Percentiles rank a stretch among this genome's conserved stretches.
These are phyloP conservation scores for Nycticorax nycticorax DNA, from an alignment of 2,113 vertebrate genomes.

Conservation along the genomic window DNA sequence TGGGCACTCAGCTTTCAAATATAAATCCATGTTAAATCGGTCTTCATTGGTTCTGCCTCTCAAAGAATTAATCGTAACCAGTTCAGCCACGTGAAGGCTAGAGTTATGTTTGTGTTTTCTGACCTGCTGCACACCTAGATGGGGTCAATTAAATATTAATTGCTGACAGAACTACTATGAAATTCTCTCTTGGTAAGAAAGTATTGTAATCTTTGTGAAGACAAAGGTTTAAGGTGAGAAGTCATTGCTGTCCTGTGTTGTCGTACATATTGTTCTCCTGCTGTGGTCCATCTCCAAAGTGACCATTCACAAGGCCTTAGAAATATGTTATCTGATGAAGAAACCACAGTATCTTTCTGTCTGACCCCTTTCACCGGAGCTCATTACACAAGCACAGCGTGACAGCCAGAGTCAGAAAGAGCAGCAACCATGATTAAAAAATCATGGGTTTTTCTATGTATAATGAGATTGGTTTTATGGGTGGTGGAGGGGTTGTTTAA, in stretches of 20 bases:
- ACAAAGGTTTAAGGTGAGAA: background rate
- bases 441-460: background rate
- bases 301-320: background rate
- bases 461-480: background rate
- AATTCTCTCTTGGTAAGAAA: background rate
- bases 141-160: background rate
- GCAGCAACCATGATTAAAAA: background rate
- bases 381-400: background rate
- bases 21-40: background rate
- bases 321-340: background rate
- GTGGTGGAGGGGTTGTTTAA: background rate
- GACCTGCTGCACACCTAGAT: background rate
- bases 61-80: background rate
- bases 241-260: background rate
- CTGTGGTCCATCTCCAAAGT: background rate
- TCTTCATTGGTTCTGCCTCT: background rate
- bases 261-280: background rate
- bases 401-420: background rate
- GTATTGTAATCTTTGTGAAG: background rate
- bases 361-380: background rate
- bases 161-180: background rate
- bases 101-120: background rate
- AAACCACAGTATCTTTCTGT: background rate
- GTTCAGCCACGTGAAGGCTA: background rate
- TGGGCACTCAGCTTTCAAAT: background rate